Evolutionary conservation across 2,113 vertebrate genomes (phyloP).

Genomic region (Cricetomys ansorgei): DNA sequence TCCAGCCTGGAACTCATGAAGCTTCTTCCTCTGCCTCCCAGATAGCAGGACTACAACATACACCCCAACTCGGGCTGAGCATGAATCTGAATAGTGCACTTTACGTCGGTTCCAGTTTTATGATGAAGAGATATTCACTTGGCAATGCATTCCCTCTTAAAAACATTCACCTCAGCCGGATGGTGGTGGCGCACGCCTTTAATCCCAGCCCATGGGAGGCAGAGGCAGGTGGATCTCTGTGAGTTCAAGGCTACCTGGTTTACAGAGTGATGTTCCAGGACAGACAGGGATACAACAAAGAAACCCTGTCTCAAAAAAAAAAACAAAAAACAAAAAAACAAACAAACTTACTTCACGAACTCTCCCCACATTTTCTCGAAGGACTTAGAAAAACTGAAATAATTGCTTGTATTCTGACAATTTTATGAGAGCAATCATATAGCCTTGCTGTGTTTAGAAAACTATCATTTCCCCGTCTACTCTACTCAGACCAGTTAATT

Average conservation of each 20-base stretch:
- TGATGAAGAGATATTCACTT: conserved; percentile 7
- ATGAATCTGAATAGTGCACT: conserved; percentile 1
- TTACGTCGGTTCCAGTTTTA: not conserved
- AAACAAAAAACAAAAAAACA: too few species aligned
- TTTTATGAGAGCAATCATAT: not conserved
- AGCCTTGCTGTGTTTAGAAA: conserved; percentile 32
- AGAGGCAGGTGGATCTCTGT: too few species aligned
- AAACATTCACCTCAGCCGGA: too few species aligned
- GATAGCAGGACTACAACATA: not conserved
- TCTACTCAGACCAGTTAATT: conserved; percentile 15
- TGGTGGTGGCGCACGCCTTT: too few species aligned
- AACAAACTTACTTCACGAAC: not conserved
- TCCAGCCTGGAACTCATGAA: not conserved
- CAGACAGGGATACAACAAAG: too few species aligned
- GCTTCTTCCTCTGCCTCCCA: not conserved
- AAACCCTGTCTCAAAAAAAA: too few species aligned
- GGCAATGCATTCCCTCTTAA: not conserved
- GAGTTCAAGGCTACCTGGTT: too few species aligned
- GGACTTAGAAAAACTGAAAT: not conserved
- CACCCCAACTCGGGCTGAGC: not conserved
- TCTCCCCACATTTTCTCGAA: not conserved
- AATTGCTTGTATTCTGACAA: conserved; percentile 23
- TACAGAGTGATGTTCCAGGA: too few species aligned
- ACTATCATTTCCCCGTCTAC: not conserved
- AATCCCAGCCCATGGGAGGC: too few species aligned